Percentiles rank a stretch among this genome's conserved stretches.
Evolutionary conservation across 1,140 invertebrate species (phyloP).

Genomic region (Caerostris extrusa): DNA sequence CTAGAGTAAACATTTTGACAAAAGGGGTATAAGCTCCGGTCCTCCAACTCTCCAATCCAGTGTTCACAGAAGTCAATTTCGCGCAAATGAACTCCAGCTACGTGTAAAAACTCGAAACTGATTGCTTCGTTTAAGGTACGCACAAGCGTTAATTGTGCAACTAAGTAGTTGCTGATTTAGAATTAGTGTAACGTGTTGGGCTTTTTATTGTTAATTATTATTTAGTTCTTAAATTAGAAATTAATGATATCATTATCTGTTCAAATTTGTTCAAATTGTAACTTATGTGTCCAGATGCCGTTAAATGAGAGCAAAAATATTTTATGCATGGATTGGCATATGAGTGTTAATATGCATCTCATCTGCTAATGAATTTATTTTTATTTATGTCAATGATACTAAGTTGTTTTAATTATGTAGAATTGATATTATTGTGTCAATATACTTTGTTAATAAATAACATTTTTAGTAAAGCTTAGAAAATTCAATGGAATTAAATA

Average conservation of each 20-base stretch:
- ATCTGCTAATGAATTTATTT: background rate
- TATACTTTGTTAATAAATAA: too few relatives aligned
- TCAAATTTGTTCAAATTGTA: background rate
- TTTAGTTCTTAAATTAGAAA: background rate
- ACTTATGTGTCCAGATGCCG: slow-evolving; percentile 27
- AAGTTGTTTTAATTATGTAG: too few relatives aligned
- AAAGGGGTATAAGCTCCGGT: background rate
- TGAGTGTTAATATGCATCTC: background rate
- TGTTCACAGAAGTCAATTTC: slow-evolving; percentile 35
- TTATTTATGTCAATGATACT: background rate
- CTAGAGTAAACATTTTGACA: slow-evolving; percentile 50
- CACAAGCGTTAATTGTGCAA: slow-evolving; percentile 51
- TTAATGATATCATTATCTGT: background rate
- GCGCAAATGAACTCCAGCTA: slow-evolving; percentile 34
- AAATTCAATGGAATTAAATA: too few relatives aligned
- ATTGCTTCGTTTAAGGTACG: slow-evolving; percentile 51
- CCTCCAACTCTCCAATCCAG: background rate
- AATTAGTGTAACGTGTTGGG: background rate
- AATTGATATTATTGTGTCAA: too few relatives aligned
- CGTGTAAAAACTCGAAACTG: slow-evolving; percentile 64
- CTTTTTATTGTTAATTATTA: background rate
- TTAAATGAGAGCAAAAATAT: background rate
- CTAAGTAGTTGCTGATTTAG: slow-evolving; percentile 33
- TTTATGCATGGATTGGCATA: background rate
- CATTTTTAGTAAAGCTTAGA: too few relatives aligned